A percentile compares a stretch with the other conserved stretches of the same genome.
Evolutionary conservation across 2,113 vertebrate genomes (phyloP).

Genomic region (Scomber colias): DNA sequence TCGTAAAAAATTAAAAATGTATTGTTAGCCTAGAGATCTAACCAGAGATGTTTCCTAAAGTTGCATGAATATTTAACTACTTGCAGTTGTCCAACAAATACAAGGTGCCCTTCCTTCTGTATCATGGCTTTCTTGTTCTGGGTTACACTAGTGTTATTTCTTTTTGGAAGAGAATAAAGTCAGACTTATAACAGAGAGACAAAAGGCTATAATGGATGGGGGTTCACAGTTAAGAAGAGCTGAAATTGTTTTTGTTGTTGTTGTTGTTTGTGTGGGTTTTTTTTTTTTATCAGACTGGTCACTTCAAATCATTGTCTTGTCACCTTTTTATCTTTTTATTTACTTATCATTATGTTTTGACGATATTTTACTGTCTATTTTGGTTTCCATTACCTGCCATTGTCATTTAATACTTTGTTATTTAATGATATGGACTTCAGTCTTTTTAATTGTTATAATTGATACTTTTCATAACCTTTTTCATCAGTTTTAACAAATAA

Average conservation of each 20-base stretch:
- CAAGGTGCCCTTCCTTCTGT: conserved; percentile 87
- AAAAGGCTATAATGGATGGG: conserved; percentile 80
- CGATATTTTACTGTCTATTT: conserved; percentile 40
- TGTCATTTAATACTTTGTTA: conserved; percentile 70
- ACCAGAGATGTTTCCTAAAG: conserved; percentile 94
- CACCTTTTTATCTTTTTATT: conserved; percentile 77
- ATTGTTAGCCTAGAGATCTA: conserved; percentile 95
- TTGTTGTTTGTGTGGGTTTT: conserved; percentile 63
- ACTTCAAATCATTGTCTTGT: conserved; percentile 86
- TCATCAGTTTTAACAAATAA: conserved; percentile 93
- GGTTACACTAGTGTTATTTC: conserved; percentile 85
- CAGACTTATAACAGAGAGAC: conserved; percentile 84
- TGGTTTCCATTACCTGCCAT: conserved; percentile 82
- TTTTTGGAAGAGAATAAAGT: conserved; percentile 83
- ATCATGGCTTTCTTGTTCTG: conserved; percentile 87
- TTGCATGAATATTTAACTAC: conserved; percentile 93
- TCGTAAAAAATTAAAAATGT: conserved; percentile 91
- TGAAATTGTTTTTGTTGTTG: conserved; percentile 54
- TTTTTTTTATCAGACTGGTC: conserved; percentile 76
- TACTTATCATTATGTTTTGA: conserved; percentile 58
- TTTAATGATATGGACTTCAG: conserved; percentile 50
- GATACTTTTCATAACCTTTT: conserved; percentile 81
- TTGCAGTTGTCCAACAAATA: conserved; percentile 79
- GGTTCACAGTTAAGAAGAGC: conserved; percentile 84
- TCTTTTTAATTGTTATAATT: conserved; percentile 73